phyloP scores from a whole-genome alignment of 2,888 invertebrate genomes.

The Pasiphila rectangulata region DNA sequence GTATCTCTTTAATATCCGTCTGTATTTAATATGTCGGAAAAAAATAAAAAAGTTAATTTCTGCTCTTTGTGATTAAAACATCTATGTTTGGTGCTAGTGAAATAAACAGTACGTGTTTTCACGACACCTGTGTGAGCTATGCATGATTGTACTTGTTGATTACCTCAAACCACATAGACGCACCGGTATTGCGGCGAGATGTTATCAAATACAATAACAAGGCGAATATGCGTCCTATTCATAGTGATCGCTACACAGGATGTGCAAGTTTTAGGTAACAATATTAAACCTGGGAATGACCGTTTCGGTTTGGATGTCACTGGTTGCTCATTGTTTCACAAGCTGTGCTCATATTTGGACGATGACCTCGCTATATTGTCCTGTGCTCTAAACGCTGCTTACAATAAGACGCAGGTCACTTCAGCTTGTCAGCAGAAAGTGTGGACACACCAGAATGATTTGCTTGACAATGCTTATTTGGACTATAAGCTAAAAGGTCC shows the following conservation, averaged over 20 bases:
- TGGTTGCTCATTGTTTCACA: slow-evolving; percentile 63
- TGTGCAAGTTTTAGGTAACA: slow-evolving; percentile 48
- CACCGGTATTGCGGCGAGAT: slow-evolving; percentile 49
- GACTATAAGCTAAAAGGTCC: slow-evolving; percentile 58
- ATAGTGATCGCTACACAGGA: slow-evolving; percentile 42
- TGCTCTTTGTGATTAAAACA: not conserved
- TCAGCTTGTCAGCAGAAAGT: slow-evolving; percentile 66
- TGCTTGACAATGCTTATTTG: slow-evolving; percentile 61
- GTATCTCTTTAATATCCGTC: too few species aligned
- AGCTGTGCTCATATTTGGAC: slow-evolving; percentile 64
- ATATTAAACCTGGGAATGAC: slow-evolving; percentile 50
- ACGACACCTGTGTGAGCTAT: slow-evolving; percentile 10
- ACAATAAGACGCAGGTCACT: slow-evolving; percentile 63
- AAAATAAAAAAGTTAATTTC: slow-evolving; percentile 4
- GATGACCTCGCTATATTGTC: slow-evolving; percentile 66
- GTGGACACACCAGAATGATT: slow-evolving; percentile 63
- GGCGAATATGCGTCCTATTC: slow-evolving; percentile 40
- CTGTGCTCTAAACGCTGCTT: slow-evolving; percentile 63
- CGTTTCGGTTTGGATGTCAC: slow-evolving; percentile 56
- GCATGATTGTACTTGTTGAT: slow-evolving; percentile 22
- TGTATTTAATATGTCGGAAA: too few species aligned
- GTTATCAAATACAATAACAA: slow-evolving; percentile 47
- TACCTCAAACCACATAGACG: slow-evolving; percentile 10
- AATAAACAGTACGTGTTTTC: not conserved
- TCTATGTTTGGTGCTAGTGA: not conserved